Evolutionary conservation across 2,888 invertebrate genomes (phyloP).

Genomic region (Crioceris asparagi): DNA sequence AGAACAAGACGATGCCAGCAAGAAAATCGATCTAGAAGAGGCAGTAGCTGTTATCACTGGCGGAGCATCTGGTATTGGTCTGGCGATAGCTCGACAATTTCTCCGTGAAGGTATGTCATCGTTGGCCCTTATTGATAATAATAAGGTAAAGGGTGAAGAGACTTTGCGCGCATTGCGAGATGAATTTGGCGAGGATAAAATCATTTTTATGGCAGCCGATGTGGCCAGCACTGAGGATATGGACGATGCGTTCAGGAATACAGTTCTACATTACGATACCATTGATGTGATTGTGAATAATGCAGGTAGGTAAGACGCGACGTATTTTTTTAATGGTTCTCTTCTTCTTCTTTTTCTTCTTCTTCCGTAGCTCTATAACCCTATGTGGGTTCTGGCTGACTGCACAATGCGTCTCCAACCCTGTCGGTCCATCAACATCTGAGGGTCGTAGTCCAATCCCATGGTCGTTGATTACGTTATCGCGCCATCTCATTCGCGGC

Average conservation of each 20-base stretch:
- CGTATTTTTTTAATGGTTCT: no score
- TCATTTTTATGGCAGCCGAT: slow-evolving; percentile 60
- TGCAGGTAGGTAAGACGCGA: slow-evolving; percentile 38
- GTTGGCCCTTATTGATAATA: slow-evolving; percentile 60
- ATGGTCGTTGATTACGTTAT: no score
- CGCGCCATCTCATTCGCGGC: no score
- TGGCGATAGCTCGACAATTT: slow-evolving; percentile 55
- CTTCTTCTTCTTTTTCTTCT: no score
- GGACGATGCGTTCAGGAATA: slow-evolving; percentile 34
- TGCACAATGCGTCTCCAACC: no score
- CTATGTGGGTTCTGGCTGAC: no score
- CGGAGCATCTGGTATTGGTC: slow-evolving; percentile 61
- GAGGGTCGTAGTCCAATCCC: no score
- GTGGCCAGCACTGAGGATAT: slow-evolving; percentile 63
- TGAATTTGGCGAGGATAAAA: slow-evolving; percentile 57
- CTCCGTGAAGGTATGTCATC: slow-evolving; percentile 51
- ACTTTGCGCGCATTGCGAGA: slow-evolving; percentile 50
- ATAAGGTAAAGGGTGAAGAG: slow-evolving; percentile 52
- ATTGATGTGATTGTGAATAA: slow-evolving; percentile 54
- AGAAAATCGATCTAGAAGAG: slow-evolving; percentile 35
- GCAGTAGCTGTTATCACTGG: slow-evolving; percentile 64
- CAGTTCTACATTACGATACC: slow-evolving; percentile 18
- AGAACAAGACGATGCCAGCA: background rate
- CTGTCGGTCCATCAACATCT: no score
- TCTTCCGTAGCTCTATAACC: no score